Base-by-base conservation (phyloP, 1,140 invertebrate species). In the Drosophila chauvacae region DNA sequence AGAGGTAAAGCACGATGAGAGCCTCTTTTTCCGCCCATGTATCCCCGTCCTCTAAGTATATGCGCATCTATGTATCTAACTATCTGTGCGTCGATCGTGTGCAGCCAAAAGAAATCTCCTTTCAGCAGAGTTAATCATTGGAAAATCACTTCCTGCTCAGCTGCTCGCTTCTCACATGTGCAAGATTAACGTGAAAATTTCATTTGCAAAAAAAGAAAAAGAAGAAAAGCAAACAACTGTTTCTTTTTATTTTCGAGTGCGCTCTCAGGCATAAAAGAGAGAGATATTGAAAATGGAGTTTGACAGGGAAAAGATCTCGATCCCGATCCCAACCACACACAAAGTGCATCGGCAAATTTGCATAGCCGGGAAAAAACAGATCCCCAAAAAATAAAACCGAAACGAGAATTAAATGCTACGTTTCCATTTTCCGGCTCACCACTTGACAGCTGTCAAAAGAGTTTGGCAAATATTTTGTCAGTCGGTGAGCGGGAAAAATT, bases 381-480 rank as follows among this genome's bases (percentile, higher is more conserved):
- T 57, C 80, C 63, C 81, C 77, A 90, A 80, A 59, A 72, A 69
- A 2, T 2, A 68, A 68, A 70, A 20, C 30, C 37, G 13, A 26
- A 37, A 26, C 23, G 51, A 51, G 30, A 72, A 84, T 88, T 65
- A 68, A 80, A 83, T 82, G 84, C 84, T 77, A 80, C 80, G 84
- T 73, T 87, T 80, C 63, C 55, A 66, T 80, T 79, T 64, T 69
- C 55, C 72, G 48, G 74, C 73, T 68, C 48, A 70, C 84, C 80
- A 90, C 84, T 87, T 88, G 84, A 90, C 84, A 87, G 85, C 85
- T 90, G 85, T 90, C 85, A 88, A 88, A 85, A 81, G 77, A 62
- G 47, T 83, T 72, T 59, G 74, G 70, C 85, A 88, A 88, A 88
- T 88, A 88, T 88, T 88, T 88, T 90, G 81, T 85, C 74, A 90